A percentile compares a stretch with the other conserved stretches of the same genome.
These are phyloP conservation scores for Rapana venosa DNA, from an alignment of 2,888 invertebrate genomes.

Conservation along the genomic window DNA sequence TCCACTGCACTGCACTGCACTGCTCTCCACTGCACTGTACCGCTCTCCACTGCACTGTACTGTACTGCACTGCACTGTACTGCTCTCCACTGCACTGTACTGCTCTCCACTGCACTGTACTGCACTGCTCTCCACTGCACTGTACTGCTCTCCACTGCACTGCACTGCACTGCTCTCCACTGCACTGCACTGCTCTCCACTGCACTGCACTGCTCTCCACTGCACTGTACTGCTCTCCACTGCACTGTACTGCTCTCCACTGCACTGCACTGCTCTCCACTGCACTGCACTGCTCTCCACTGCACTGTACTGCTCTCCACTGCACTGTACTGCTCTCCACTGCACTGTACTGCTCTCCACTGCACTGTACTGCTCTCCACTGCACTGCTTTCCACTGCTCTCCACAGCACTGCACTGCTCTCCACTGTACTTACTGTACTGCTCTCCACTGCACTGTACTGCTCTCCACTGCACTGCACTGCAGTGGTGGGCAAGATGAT, in stretches of 20 bases:
- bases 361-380: neutral
- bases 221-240: neutral
- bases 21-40: neutral
- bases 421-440: too few species aligned
- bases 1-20: neutral
- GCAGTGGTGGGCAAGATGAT: too few species aligned
- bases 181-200: too few species aligned
- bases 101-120: too few species aligned
- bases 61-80: neutral
- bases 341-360: neutral
- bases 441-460: conserved; percentile 14
- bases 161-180: too few species aligned
- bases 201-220: neutral
- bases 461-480: neutral
- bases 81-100: neutral
- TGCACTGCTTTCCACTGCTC: neutral
- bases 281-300: conserved; percentile 1
- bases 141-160: neutral
- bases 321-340: neutral
- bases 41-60: neutral
- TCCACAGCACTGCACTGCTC: conserved; percentile 7
- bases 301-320: conserved; percentile 4
- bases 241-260: neutral
- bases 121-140: too few species aligned
- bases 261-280: conserved; percentile 14